Conservation (phyloP, 23 tunicate species). For the Ciona savignyi region DNA sequence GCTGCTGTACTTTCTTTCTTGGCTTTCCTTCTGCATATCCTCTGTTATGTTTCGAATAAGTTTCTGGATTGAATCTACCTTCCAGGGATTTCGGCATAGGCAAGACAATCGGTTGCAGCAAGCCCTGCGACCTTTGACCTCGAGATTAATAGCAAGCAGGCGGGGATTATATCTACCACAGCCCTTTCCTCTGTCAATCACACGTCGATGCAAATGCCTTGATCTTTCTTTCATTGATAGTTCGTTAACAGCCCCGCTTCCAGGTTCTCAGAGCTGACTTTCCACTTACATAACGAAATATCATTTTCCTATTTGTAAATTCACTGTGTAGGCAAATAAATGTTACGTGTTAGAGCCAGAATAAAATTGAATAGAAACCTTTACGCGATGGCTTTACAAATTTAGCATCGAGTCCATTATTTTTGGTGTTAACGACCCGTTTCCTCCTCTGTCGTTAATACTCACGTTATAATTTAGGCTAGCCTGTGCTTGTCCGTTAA, state of each 20-base stretch:
- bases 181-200: neutral
- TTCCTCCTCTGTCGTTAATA: neutral
- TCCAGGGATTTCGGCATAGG: no score
- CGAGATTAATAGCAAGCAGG: neutral
- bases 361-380: no score
- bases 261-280: neutral
- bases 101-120: neutral
- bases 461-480: neutral
- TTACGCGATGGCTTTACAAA: no score
- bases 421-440: neutral
- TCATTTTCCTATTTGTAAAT: neutral
- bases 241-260: neutral
- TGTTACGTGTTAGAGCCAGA: no score
- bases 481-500: neutral
- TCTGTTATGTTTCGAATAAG: no score
- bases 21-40: no score
- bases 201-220: neutral
- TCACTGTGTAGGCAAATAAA: no score
- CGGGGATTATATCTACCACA: neutral
- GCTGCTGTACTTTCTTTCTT: no score
- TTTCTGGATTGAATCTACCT: no score
- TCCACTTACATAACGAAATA: neutral
- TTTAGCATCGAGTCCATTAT: neutral
- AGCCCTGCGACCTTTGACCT: neutral
- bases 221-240: neutral